phyloP scores from a whole-genome alignment of 2,888 invertebrate species.

The Gari tellinella region DNA sequence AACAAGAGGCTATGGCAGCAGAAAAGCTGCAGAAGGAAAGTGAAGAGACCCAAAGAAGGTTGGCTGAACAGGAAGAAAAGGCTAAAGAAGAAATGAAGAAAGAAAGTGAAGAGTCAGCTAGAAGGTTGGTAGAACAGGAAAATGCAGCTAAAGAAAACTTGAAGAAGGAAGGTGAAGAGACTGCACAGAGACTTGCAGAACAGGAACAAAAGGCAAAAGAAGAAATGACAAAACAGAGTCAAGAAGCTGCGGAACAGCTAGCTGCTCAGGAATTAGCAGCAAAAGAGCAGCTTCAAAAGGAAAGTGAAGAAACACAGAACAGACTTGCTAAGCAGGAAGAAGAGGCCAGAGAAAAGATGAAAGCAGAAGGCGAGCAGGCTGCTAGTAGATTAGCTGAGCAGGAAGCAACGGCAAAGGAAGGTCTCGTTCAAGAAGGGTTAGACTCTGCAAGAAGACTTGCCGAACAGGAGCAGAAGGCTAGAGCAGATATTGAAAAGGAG shows the following conservation, averaged over 20 bases:
- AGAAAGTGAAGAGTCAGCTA: slow-evolving; percentile 53
- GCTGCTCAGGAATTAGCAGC: slow-evolving; percentile 45
- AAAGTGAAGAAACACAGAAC: slow-evolving; percentile 49
- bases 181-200: slow-evolving; percentile 40
- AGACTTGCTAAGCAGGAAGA: slow-evolving; percentile 50
- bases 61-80: slow-evolving; percentile 47
- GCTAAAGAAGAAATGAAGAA: slow-evolving; percentile 48
- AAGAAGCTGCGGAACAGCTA: slow-evolving; percentile 45
- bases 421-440: slow-evolving; percentile 33
- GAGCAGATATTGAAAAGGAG: slow-evolving; percentile 39
- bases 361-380: slow-evolving; percentile 42
- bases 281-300: slow-evolving; percentile 41
- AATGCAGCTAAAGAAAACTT: slow-evolving; percentile 44
- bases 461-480: slow-evolving; percentile 51
- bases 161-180: slow-evolving; percentile 45
- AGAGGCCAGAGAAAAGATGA: slow-evolving; percentile 31
- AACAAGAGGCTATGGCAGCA: slow-evolving; percentile 45
- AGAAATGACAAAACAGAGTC: slow-evolving; percentile 53
- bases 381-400: slow-evolving; percentile 45
- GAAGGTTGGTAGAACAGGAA: slow-evolving; percentile 47
- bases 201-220: slow-evolving; percentile 55
- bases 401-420: slow-evolving; percentile 36
- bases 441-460: slow-evolving; percentile 50
- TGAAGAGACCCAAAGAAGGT: slow-evolving; percentile 33
- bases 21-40: slow-evolving; percentile 35